Base-by-base conservation (phyloP, 2,888 invertebrate species). In the Agriotes lineatus region DNA sequence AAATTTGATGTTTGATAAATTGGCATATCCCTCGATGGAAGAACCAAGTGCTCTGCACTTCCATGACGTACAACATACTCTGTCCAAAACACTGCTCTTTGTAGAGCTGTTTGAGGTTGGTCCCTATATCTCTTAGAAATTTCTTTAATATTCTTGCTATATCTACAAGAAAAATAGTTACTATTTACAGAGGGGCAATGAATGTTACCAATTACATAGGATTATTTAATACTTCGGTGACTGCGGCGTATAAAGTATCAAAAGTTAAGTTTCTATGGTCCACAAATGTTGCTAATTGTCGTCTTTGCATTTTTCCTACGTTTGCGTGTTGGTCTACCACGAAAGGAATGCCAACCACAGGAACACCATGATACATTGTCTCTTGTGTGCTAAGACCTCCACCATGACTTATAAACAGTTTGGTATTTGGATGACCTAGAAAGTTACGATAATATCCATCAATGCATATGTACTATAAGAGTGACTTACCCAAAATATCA, bases 401-500 rank as follows among this genome's bases (percentile, higher is more conserved):
- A 74, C 78, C 71, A 56, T 74, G 74, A 16, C 60, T 59, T 16
- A 74, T 57, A 57, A 74, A 72, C 10, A 70, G 50, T 33, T 62
- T 66, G 7, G 58, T 33, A 35, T 74, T 74, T 5, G 68, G 63
- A 64, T 73, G 72, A 25, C 66, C 74, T 74, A 66, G 0, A 50
- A 10, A 48, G 6, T 1, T 45, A 2, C 6, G 16, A 39, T 39
- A 39, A 39, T 30, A 30, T 30, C 5, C 9, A 10, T 33, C 33
- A 4, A 33, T n/a, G n/a, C n/a, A n/a, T n/a, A n/a, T n/a, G n/a
- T n/a, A 33, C 1, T 2, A 1, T 33, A 10, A n/a, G 9, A 4
- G n/a, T 33, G n/a, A 18, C 61, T 60, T 64, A 77, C 82, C 82
- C 48, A 84, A 72, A 58, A 84, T 75, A 70, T 83, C 83, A 48